Conservation (phyloP, 2,113 vertebrate species). For the Benitochromis conjunctus region DNA sequence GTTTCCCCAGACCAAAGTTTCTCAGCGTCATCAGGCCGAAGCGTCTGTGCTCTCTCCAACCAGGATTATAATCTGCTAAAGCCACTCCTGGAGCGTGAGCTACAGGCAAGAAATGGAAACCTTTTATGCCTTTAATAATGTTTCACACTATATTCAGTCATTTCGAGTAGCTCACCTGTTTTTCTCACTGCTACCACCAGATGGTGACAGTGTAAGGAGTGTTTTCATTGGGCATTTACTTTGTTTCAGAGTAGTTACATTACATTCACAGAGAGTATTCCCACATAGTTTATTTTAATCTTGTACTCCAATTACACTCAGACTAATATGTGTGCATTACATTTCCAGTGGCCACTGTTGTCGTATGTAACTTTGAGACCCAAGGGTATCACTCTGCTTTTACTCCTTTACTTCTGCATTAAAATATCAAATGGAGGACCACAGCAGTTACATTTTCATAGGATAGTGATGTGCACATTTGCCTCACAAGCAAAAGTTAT, state of each 20-base stretch:
- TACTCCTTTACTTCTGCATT: not conserved
- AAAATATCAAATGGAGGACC: not conserved
- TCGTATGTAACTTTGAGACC: not conserved
- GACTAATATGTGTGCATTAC: not conserved
- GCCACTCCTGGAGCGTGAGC: not conserved
- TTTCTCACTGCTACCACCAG: not conserved
- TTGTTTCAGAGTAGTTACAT: not conserved
- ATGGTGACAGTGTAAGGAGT: not conserved
- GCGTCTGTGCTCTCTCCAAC: conserved; percentile 76
- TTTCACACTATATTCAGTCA: not conserved
- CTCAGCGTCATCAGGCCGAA: conserved; percentile 75
- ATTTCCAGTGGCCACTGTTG: not conserved
- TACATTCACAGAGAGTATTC: not conserved
- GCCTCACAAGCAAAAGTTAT: not conserved
- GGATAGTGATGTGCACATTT: not conserved
- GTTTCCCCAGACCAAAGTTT: conserved; percentile 82
- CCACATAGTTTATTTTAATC: not conserved
- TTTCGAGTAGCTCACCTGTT: not conserved
- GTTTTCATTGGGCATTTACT: not conserved
- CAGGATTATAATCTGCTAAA: conserved; percentile 39
- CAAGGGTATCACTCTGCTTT: not conserved
- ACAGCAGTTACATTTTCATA: not conserved
- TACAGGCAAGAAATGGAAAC: not conserved
- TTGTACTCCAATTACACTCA: not conserved
- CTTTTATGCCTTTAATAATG: not conserved